These are phyloP conservation scores for Hepsetus odoe DNA, from an alignment of 2,113 vertebrate species.

Conservation along the genomic window DNA sequence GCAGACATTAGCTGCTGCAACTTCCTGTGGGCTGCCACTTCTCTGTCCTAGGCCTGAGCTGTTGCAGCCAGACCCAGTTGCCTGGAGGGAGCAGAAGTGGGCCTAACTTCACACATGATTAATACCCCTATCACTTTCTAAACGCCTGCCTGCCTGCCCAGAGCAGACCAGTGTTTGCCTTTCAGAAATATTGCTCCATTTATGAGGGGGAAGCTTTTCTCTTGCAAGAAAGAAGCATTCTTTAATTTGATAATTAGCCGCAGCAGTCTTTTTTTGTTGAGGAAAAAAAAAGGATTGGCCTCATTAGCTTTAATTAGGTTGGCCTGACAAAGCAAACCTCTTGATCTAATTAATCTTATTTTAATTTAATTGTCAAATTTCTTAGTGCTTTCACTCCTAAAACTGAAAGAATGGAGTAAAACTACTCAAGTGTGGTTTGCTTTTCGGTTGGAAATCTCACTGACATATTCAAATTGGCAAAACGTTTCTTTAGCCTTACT, in stretches of 20 bases:
- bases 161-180: slow-evolving; percentile 76
- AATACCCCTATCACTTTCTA: slow-evolving; percentile 81
- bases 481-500: not conserved
- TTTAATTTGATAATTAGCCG: slow-evolving; percentile 84
- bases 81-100: slow-evolving; percentile 69
- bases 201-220: slow-evolving; percentile 63
- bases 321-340: slow-evolving; percentile 32
- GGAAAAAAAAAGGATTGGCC: slow-evolving; percentile 78
- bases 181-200: slow-evolving; percentile 65
- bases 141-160: slow-evolving; percentile 72
- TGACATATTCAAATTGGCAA: not conserved
- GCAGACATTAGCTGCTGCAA: slow-evolving; percentile 34
- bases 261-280: slow-evolving; percentile 68
- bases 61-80: slow-evolving; percentile 22
- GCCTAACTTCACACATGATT: slow-evolving; percentile 79
- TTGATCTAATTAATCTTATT: slow-evolving; percentile 41
- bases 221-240: slow-evolving; percentile 72
- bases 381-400: slow-evolving; percentile 1
- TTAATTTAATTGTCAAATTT: slow-evolving; percentile 29
- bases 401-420: not conserved
- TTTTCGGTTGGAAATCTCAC: not conserved
- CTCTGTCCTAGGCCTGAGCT: slow-evolving; percentile 49
- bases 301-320: slow-evolving; percentile 80
- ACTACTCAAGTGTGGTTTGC: not conserved
- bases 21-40: slow-evolving; percentile 67